Evolutionary conservation across 2,888 invertebrate species (phyloP), one percentile per base, ranked within the genome.

Genomic region (Parnassius smintheus): DNA sequence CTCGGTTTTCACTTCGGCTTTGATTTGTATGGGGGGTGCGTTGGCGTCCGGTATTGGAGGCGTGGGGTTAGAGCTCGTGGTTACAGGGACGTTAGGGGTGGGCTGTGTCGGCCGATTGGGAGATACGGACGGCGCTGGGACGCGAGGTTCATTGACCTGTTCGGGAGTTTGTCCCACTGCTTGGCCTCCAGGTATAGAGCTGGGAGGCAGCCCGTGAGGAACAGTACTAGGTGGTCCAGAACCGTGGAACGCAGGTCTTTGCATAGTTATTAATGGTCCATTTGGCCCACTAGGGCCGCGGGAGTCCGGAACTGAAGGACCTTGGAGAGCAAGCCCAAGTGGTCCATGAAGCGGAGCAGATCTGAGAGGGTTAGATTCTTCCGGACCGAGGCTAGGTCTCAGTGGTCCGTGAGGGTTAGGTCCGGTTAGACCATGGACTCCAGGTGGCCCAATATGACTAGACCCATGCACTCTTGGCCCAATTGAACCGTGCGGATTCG

Each of bases 1-100:
- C 69, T 92, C 92, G 2, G 86, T 86, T 68, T 92, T 92, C 18
- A 92, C 91, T 67, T 92, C 92, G 0, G 90, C 85, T 65, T 91
- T 91, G 66, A 91, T 88, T 64, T 81, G 83, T 48, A 88, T 72
- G 2, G 83, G 81, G 0, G 76, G 72, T 52, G 65, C 55, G 61
- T 58, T 58, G 53, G 70, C 50, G 11, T 2, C 8, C 18, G 49
- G 0, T 13, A 59, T 41, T 9, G 62, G 51, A 41, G 57, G 72
- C 50, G 65, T 66, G 49, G 64, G 62, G 13, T 35, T 54, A 11
- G 54, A 22, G 7, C 57, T 11, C 12, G 45, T 12, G 25, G 55
- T 51, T n/a, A 61, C 65, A 10, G 64, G 58, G 1, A 51, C 18
- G n/a, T 45, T 56, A n/a, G 54, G 46, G 22, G 7, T 49, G 13